phyloP scores from a whole-genome alignment of 2,888 invertebrate species.

The Leptopterna dolabrata region DNA sequence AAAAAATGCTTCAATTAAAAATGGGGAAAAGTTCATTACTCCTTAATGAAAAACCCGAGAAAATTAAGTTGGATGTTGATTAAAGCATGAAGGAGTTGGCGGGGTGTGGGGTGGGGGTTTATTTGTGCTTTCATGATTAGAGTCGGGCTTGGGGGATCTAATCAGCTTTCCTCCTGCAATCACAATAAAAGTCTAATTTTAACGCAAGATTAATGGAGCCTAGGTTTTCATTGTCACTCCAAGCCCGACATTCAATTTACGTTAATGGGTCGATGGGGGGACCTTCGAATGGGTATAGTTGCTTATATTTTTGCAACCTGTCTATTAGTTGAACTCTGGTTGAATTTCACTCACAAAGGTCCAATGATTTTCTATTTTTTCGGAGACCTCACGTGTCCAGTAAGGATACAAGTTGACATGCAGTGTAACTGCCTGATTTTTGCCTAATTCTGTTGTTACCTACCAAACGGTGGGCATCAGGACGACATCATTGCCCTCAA shows the following conservation, averaged over 20 bases:
- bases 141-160: slow-evolving; percentile 43
- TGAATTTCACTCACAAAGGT: too few species aligned
- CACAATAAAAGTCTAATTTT: slow-evolving; percentile 55
- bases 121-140: slow-evolving; percentile 54
- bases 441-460: too few species aligned
- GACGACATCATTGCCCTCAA: too few species aligned
- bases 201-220: slow-evolving; percentile 51
- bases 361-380: too few species aligned
- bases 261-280: not conserved
- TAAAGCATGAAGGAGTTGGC: slow-evolving; percentile 19
- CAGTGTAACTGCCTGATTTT: too few species aligned
- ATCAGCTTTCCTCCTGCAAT: slow-evolving; percentile 54
- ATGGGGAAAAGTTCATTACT: slow-evolving; percentile 51
- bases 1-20: slow-evolving; percentile 45
- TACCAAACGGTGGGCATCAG: too few species aligned
- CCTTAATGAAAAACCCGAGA: slow-evolving; percentile 53
- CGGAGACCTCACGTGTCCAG: too few species aligned
- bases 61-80: slow-evolving; percentile 55
- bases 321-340: too few species aligned
- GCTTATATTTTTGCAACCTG: too few species aligned
- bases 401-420: too few species aligned
- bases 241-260: slow-evolving; percentile 28
- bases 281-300: too few species aligned
- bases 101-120: slow-evolving; percentile 19
- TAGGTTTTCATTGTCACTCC: slow-evolving; percentile 49